A percentile compares a stretch with the other conserved stretches of the same genome.
phyloP scores from a whole-genome alignment of 2,888 invertebrate species.

The Achlya flavicornis region DNA sequence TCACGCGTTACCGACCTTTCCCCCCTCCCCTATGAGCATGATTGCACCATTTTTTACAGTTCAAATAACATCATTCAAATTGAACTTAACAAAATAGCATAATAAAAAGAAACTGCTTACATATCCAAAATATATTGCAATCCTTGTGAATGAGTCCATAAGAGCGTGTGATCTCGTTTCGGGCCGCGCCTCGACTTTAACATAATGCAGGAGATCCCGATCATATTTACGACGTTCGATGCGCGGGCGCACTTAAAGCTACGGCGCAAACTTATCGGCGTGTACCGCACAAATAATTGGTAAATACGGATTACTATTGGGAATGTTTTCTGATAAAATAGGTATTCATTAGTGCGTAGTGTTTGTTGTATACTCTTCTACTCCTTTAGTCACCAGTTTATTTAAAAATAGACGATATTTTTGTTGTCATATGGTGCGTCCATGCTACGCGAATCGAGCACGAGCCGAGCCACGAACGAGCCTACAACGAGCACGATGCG shows the following conservation, averaged over 20 bases:
- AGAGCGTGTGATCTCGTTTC: conserved; percentile 51
- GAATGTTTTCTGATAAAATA: neutral
- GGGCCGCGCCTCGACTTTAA: conserved; percentile 38
- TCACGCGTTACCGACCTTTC: too few species aligned
- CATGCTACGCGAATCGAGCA: too few species aligned
- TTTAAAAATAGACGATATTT: too few species aligned
- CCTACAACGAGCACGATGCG: too few species aligned
- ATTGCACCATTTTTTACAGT: too few species aligned
- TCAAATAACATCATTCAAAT: too few species aligned
- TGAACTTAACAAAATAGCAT: too few species aligned
- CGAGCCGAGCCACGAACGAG: too few species aligned
- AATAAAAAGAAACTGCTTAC: too few species aligned
- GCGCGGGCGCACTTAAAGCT: conserved; percentile 39
- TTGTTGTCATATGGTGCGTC: too few species aligned
- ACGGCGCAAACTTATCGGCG: conserved; percentile 39
- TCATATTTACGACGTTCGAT: conserved; percentile 66
- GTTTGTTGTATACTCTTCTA: neutral
- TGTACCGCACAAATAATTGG: conserved; percentile 46
- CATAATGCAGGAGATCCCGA: conserved; percentile 65
- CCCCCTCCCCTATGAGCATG: too few species aligned
- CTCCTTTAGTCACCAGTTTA: too few species aligned
- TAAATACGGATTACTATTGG: conserved; percentile 13
- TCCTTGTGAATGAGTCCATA: conserved; percentile 14
- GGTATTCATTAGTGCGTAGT: neutral
- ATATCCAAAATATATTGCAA: conserved; percentile 9